Evolutionary conservation across 2,113 vertebrate genomes (phyloP), one percentile per base, ranked within the genome.

Genomic region (Dipodomys spectabilis): DNA sequence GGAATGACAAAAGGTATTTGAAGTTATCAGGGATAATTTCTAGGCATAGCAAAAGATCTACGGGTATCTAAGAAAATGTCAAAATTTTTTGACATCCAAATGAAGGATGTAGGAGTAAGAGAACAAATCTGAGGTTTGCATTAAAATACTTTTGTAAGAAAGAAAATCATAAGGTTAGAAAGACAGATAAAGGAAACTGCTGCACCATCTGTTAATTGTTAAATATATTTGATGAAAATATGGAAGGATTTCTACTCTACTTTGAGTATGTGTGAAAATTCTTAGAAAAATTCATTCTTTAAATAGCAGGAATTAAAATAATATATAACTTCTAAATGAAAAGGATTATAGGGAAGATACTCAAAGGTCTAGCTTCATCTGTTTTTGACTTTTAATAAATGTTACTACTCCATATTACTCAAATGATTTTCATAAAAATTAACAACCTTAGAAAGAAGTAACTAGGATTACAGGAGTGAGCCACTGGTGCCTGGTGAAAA

Each of bases 41-140:
- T 86, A 88, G 32, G 1, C 44, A 18, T 82, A 80, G 10, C 30
- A 82, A 84, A 79, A 32, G 3, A 10, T 67, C 19, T 82, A 16
- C 68, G n/a, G 35, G 62, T 82, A 35, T 88, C 18, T 30, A 82
- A 28, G 57, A 88, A 94, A 94, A 81, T 86, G 28, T 82, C n/a
- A 89, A 91, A 86, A 83, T 11, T 2, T 23, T 65, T 94, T 82
- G 35, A 75, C 16, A 68, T 62, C 53, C 1, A 57, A 68, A 93
- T 91, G 39, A 83, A 90, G 18, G 35, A 45, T 32, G 27, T 77
- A 84, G 25, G 27, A 89, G 22, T 72, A 35, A 90, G 94, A 90
- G 84, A 69, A 77, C 28, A 87, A 60, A 12, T 72, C 28, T 62
- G n/a, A 19, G 10, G 2, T 80, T 96, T 57, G 10, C 44, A 80